These are phyloP conservation scores for Ostrea denselamellosa DNA, from an alignment of 1,140 invertebrate species.

Conservation along the genomic window DNA sequence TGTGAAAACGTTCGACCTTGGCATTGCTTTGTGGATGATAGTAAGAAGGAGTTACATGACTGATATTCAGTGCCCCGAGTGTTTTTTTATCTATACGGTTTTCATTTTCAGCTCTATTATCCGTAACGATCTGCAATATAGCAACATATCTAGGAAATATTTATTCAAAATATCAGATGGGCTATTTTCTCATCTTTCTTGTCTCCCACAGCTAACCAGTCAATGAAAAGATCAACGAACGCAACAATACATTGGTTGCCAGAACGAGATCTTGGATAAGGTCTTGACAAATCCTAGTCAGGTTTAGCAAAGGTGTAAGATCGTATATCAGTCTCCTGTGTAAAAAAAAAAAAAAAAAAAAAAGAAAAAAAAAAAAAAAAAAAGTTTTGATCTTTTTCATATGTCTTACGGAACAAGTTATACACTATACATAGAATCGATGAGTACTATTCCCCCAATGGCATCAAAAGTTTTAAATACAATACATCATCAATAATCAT, in stretches of 20 bases:
- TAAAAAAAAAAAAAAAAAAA: too few relatives aligned
- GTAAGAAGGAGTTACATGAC: conserved; percentile 39
- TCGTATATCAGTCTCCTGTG: conserved; percentile 40
- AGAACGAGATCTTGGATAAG: conserved; percentile 49
- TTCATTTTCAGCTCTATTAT: conserved; percentile 46
- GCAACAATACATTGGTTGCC: conserved; percentile 49
- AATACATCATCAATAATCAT: conserved; percentile 48
- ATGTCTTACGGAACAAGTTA: conserved; percentile 44
- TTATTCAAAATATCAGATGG: conserved; percentile 41
- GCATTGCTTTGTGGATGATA: conserved; percentile 48
- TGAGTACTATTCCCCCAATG: background rate
- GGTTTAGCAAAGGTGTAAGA: conserved; percentile 47
- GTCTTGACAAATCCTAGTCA: conserved; percentile 44
- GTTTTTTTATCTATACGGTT: conserved; percentile 16
- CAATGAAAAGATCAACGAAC: conserved; percentile 48
- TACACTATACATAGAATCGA: conserved; percentile 49
- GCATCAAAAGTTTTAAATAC: conserved; percentile 52
- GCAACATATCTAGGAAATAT: background rate
- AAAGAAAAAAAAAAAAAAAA: too few relatives aligned
- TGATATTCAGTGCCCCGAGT: conserved; percentile 40
- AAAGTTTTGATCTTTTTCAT: conserved; percentile 11
- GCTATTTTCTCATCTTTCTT: conserved; percentile 45
- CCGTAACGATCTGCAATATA: background rate
- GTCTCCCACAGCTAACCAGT: conserved; percentile 50
- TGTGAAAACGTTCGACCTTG: background rate